Percentiles rank a stretch among this genome's conserved stretches.
phyloP scores from a whole-genome alignment of 2,797 vertebrate genomes.

The Chlorospingus semifuscus region DNA sequence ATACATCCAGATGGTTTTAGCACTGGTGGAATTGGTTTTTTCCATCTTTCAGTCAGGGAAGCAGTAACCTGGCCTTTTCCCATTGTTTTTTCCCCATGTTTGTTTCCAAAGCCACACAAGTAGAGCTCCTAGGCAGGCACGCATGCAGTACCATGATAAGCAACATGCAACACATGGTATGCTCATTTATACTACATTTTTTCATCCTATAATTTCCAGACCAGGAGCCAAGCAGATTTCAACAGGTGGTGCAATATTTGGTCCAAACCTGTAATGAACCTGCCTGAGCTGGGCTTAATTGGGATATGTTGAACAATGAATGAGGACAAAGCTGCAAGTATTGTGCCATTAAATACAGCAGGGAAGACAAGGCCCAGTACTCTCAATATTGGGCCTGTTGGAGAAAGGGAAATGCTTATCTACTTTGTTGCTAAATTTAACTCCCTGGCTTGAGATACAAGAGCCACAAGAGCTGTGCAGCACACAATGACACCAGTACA shows the following conservation, averaged over 20 bases:
- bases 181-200: background rate
- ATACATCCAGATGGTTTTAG: background rate
- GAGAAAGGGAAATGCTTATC: background rate
- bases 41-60: background rate
- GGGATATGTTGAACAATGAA: fast-evolving
- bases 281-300: background rate
- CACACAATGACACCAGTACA: fast-evolving
- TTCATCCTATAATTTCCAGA: background rate
- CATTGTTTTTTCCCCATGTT: fast-evolving
- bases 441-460: background rate
- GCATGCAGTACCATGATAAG: background rate
- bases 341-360: fast-evolving
- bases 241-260: background rate
- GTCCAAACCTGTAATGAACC: background rate
- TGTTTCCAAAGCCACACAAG: background rate
- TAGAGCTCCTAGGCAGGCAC: background rate
- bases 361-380: background rate
- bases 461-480: fast-evolving
- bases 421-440: background rate
- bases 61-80: background rate
- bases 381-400: background rate
- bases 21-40: background rate
- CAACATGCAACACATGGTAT: fast-evolving
- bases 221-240: background rate
- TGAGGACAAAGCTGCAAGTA: background rate